phyloP scores from a whole-genome alignment of 2,888 invertebrate genomes.

The Metacarcinus magister region DNA sequence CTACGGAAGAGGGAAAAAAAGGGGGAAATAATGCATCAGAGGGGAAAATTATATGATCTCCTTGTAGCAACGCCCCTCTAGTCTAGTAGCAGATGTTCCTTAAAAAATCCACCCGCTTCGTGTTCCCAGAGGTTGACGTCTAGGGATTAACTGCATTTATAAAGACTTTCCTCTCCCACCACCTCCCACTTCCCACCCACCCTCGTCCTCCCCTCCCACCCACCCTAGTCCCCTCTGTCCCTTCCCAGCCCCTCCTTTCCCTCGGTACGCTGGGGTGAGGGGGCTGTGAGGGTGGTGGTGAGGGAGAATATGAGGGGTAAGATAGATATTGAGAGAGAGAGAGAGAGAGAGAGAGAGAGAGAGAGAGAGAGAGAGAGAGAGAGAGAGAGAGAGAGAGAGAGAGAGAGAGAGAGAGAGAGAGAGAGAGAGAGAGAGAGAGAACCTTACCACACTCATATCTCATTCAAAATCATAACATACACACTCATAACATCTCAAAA shows the following conservation, averaged over 20 bases:
- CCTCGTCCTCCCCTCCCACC: background rate
- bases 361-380: no score
- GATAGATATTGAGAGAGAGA: no score
- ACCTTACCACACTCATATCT: no score
- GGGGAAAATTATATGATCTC: background rate
- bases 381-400: no score
- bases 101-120: background rate
- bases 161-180: background rate
- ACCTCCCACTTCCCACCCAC: background rate
- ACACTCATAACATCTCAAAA: no score
- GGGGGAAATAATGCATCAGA: background rate
- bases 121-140: background rate
- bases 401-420: no score
- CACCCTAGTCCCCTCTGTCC: background rate
- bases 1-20: background rate
- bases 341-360: no score
- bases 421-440: no score
- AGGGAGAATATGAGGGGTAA: no score
- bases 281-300: no score
- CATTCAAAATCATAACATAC: no score
- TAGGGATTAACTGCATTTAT: background rate
- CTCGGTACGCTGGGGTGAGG: no score
- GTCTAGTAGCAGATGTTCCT: background rate
- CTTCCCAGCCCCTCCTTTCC: background rate
- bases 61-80: background rate